A percentile compares a stretch with the other conserved stretches of the same genome.
Conservation (phyloP, 2,113 vertebrate species). For the Agelaius tricolor region DNA sequence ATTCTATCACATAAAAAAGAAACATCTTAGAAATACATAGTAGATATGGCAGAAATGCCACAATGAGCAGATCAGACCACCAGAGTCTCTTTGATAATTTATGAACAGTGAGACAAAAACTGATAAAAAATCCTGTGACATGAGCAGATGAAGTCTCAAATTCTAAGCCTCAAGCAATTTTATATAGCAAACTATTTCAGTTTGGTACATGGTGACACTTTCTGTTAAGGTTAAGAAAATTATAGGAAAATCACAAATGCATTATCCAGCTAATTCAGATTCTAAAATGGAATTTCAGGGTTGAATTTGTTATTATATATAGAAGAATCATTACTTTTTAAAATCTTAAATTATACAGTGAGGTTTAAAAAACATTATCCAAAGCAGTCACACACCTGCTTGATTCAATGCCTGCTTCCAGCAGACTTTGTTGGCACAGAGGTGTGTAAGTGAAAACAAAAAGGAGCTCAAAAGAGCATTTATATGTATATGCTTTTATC, state of each 20-base stretch:
- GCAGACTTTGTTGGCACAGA: not conserved
- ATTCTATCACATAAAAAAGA: not conserved
- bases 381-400: conserved; percentile 28
- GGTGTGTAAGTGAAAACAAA: not conserved
- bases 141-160: not conserved
- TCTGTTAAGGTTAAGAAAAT: not conserved
- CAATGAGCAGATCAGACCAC: not conserved
- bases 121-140: not conserved
- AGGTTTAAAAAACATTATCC: not conserved
- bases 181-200: not conserved
- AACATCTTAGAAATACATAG: not conserved
- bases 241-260: not conserved
- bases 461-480: accelerated
- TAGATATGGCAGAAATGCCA: not conserved
- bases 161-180: not conserved
- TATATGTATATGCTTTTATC: not conserved
- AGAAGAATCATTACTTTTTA: not conserved
- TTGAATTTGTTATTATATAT: not conserved
- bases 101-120: not conserved
- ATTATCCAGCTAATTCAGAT: not conserved
- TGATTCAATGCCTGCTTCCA: not conserved
- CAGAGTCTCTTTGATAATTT: not conserved
- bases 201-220: not conserved
- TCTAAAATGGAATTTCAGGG: not conserved
- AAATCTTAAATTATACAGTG: not conserved